Evolutionary conservation across 2,888 invertebrate genomes (phyloP), one percentile per base, ranked within the genome.

Genomic region (Spilosoma lubricipeda): DNA sequence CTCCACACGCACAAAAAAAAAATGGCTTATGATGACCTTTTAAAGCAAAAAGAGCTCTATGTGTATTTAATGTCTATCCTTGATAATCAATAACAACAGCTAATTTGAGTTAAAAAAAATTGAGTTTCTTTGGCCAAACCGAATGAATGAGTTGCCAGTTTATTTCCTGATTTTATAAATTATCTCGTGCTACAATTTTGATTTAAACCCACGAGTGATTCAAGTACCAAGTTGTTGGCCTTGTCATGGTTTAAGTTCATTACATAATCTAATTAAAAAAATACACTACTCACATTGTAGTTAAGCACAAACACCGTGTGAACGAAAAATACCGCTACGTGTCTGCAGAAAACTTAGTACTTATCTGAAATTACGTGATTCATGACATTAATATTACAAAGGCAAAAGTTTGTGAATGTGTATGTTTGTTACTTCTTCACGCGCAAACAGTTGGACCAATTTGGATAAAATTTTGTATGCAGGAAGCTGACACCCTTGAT

Each of bases 181-280:
- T 27, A 63, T 63, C 15, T 63, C 18, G 18, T 30, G 3, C 63
- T 30, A 63, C 30, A 63, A 30, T 18, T 8, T 30, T 18, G 18
- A 63, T 30, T 30, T 18, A 63, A 30, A 27, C 30, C 30, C 27
- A 8, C 63, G 30, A 30, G n/a, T n/a, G n/a, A 52, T 56, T 56
- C n/a, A 56, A 56, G 8, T 56, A 11, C 18, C 2, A 5, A 59
- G 27, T 27, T 27, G 59, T 63, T 63, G 56, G n/a, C 56, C n/a
- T 69, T 56, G 69, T 69, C 52, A 69, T 69, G 8, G n/a, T 69
- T 39, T 56, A n/a, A 69, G 36, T 39, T 69, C 52, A n/a, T 36
- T 56, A 69, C n/a, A 27, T 56, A 67, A 67, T 48, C 20, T 45
- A 30, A 67, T 56, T 36, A 36, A 36, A 52, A 18, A n/a, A 33